Percentiles rank a stretch among this genome's conserved stretches.
phyloP scores from a whole-genome alignment of 64 coral and sea anemone species.

The Porites australiensis region DNA sequence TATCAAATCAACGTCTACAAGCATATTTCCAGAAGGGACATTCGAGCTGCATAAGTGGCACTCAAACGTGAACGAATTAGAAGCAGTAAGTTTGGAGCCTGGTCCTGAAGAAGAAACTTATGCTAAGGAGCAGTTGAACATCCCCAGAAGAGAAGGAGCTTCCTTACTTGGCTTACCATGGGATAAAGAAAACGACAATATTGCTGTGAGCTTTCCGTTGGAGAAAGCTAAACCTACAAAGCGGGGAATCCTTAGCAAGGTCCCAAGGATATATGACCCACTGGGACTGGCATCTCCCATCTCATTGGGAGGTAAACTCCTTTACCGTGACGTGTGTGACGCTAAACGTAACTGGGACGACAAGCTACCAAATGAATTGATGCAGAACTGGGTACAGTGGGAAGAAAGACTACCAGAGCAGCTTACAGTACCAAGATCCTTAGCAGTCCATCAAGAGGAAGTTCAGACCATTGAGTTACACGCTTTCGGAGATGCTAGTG shows the following conservation, averaged over 20 bases:
- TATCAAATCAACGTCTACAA: conserved; percentile 22
- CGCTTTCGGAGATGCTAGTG: background rate
- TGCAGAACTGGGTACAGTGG: conserved; percentile 3
- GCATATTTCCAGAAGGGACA: conserved; percentile 31
- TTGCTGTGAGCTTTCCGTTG: background rate
- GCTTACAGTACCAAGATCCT: background rate
- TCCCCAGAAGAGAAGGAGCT: background rate
- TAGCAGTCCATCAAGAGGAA: conserved; percentile 6
- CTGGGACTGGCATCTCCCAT: too few relatives aligned
- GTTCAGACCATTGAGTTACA: conserved; percentile 7
- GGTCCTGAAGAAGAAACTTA: background rate
- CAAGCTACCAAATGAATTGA: background rate
- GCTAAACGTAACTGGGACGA: conserved; percentile 1
- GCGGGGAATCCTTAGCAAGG: background rate
- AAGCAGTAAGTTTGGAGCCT: background rate
- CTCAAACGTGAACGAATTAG: background rate
- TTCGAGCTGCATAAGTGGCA: conserved; percentile 46
- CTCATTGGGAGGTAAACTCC: background rate
- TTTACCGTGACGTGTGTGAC: conserved; percentile 8
- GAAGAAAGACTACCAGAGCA: background rate
- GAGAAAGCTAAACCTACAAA: background rate
- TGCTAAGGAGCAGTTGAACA: conserved; percentile 26
- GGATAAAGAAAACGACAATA: conserved; percentile 17
- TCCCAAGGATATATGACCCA: background rate
- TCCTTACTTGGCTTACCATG: conserved; percentile 23